Base-by-base conservation (phyloP, 1,140 invertebrate genomes). In the Hyles euphorbiae region DNA sequence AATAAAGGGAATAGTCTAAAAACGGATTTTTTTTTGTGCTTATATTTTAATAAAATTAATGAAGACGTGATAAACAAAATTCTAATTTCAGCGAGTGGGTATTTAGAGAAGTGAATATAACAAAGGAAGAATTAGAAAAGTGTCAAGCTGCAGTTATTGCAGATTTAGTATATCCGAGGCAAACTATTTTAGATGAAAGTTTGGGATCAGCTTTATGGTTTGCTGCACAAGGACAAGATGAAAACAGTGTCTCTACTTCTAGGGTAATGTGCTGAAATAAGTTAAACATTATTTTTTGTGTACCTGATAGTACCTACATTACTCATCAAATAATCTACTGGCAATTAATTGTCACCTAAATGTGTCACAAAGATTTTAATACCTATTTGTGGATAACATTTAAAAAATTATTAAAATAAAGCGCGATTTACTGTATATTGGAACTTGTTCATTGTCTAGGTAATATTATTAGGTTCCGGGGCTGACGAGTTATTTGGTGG, bases 401-500 rank as follows among this genome's bases (percentile, higher is more conserved):
- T 22, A 0, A 22, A 22, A 22, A 22, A 22, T 22, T 22, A 22
- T 1, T 22, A 22, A 22, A 22, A 22, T 22, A 1, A 2, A 22
- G 22, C 2, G 22, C 22, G 22, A 22, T 22, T 22, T 22, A 22
- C 22, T 22, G 22, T 22, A 22, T 22, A 22, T 22, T 22, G 22
- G 22, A 52, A 40, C 9, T 58, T 52, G 34, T 48, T 49, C n/a
- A 50, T 58, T 32, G 58, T 45, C 11, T 68, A 95, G 94, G 92
- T 98, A n/a, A 83, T 98, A 53, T 83, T 99, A 50, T 87, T 96
- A 72, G 98, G 98, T 34, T 97, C 96, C 91, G 98, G 98, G 10
- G 98, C 98, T 12, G 98, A 99, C 92, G 98, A 99, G 91, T 91
- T 98, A 72, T 94, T 99, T 75, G 98, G 95, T 53, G 98, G 98